These are phyloP conservation scores for Marisa cornuarietis DNA, from an alignment of 1,140 invertebrate species.

Conservation along the genomic window DNA sequence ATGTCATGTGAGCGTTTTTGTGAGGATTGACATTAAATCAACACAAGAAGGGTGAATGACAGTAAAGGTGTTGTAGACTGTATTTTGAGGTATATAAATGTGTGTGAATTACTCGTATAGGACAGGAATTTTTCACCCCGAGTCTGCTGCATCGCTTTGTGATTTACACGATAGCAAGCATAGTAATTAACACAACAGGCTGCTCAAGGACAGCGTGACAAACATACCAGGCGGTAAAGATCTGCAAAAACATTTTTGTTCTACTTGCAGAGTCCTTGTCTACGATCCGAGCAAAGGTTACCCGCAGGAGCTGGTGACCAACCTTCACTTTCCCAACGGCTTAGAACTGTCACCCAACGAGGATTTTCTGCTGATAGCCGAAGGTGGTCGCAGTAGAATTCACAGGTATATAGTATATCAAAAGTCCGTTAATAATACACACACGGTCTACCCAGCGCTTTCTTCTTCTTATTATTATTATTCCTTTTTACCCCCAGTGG, in stretches of 20 bases:
- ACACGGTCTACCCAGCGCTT: not conserved
- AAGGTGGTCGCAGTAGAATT: slow-evolving; percentile 42
- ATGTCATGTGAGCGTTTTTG: no score
- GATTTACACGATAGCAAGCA: not conserved
- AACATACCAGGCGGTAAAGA: not conserved
- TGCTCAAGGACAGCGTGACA: not conserved
- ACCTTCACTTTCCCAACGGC: slow-evolving; percentile 49
- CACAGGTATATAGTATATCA: slow-evolving; percentile 29
- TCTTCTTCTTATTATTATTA: no score
- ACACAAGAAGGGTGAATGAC: no score
- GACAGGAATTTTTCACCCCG: no score
- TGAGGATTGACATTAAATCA: no score
- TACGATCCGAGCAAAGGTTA: slow-evolving; percentile 35
- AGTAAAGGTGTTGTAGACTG: not conserved
- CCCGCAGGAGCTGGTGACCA: slow-evolving; percentile 35
- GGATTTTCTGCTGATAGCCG: slow-evolving; percentile 38
- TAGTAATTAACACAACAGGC: not conserved
- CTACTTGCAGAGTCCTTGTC: slow-evolving; percentile 30
- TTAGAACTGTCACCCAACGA: slow-evolving; percentile 45
- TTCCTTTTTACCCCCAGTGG: no score
- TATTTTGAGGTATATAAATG: not conserved
- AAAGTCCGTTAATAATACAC: no score
- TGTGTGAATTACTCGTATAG: not conserved
- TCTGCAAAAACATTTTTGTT: not conserved
- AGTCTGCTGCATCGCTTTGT: not conserved